Conservation (phyloP, 2,888 invertebrate species). For the Nemotelus nigrinus region DNA sequence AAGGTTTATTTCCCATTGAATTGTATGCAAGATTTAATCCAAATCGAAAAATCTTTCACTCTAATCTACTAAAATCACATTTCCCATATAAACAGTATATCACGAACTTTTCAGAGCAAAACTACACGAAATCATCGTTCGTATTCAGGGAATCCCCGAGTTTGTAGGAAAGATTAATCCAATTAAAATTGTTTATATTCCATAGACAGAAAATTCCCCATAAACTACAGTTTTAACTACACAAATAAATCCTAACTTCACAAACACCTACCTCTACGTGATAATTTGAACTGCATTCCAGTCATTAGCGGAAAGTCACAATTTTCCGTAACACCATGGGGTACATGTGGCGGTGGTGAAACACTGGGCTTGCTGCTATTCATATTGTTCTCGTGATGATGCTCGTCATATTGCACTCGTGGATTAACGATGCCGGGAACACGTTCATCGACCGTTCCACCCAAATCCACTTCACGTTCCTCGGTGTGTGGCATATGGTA, state of each 20-base stretch:
- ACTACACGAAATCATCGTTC: no score
- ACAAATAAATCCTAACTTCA: no score
- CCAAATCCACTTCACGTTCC: constrained; percentile 35
- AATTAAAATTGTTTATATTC: background rate
- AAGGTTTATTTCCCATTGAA: no score
- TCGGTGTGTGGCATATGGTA: constrained; percentile 37
- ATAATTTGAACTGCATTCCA: constrained; percentile 78
- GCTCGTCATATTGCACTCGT: constrained; percentile 42
- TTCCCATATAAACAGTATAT: no score
- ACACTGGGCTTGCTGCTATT: constrained; percentile 54
- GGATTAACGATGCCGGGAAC: constrained; percentile 13
- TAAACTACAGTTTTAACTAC: no score
- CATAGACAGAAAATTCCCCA: no score
- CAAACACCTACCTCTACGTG: constrained; percentile 78
- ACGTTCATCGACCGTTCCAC: constrained; percentile 12
- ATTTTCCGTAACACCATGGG: constrained; percentile 50
- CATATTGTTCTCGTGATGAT: constrained; percentile 48
- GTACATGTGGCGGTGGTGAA: constrained; percentile 44
- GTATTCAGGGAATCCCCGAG: background rate
- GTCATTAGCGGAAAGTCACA: constrained; percentile 54
- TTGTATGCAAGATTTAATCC: no score
- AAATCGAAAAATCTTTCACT: no score
- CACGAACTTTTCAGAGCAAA: no score
- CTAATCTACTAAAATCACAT: no score
- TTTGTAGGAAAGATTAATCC: background rate